Evolutionary conservation across 2,888 invertebrate genomes (phyloP), one percentile per base, ranked within the genome.

Genomic region (Drosophila kokeensis): DNA sequence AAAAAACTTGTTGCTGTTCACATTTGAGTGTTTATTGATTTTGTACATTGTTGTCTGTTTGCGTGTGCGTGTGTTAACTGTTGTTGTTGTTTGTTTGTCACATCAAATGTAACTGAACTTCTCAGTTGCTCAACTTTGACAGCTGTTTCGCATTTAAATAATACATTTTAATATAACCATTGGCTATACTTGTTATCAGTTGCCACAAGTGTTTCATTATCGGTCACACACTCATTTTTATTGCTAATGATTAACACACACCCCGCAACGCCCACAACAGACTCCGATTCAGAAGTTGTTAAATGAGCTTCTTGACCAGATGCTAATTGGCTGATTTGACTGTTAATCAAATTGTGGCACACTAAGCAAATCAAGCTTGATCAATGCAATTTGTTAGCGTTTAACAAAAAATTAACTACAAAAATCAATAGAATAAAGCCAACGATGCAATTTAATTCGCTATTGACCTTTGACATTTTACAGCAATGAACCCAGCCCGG

Each of bases 251-350:
- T 78, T 80, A 80, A 50, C 54, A 61, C 18, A 52, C 18, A 32
- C 45, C 45, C 24, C 8, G 45, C 24, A 24, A 45, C 34, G 29
- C 18, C 11, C 34, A 42, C 2, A 32, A 30, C 21, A n/a, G 11
- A 10, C 5, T 6, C 48, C 29, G 7, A 50, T 27, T 52, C 15
- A 42, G 42, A 57, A n/a, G 63, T 53, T 42, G 34, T 55, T 38
- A 32, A 72, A 48, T 48, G 48, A 24, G 36, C 27, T 27, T 29
- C 32, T 52, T 52, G 38, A 42, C 32, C 15, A 83, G 79, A 69
- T 62, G 82, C 78, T 83, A 83, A 83, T 83, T 80, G 57, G 50
- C 38, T 32, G 70, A 76, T 54, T 59, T 70, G 60, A 11, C 21
- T 67, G 83, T 70, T 83, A 88, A 88, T 86, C 63, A 64, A 68